Percentiles rank a stretch among this genome's conserved stretches.
Conservation (phyloP, 2,113 vertebrate genomes). For the Campylomormyrus tamandua region DNA sequence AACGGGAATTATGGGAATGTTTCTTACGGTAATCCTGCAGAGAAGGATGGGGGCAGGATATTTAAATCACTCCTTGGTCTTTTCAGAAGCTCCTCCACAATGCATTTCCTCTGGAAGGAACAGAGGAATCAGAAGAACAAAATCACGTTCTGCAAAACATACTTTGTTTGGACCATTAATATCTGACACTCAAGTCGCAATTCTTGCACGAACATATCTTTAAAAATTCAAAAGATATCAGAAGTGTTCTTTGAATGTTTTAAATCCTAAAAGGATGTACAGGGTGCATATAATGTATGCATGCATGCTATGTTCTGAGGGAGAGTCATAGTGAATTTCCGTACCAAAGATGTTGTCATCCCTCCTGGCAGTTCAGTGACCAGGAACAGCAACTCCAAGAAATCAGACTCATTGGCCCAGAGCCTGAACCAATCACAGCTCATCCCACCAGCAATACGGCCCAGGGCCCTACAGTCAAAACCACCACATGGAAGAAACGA, state of each 20-base stretch:
- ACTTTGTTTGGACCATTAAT: neutral
- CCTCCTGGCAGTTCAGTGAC: slow-evolving; percentile 60
- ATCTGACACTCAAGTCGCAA: neutral
- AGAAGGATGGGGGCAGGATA: slow-evolving; percentile 56
- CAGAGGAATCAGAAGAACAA: slow-evolving; percentile 18
- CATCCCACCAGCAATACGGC: slow-evolving; percentile 68
- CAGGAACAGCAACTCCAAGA: slow-evolving; percentile 61
- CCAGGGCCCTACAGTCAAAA: slow-evolving; percentile 57
- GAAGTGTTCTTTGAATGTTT: neutral
- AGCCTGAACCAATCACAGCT: slow-evolving; percentile 65
- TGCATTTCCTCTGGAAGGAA: slow-evolving; percentile 67
- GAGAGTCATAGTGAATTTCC: slow-evolving; percentile 24
- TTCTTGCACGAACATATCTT: neutral
- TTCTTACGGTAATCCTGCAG: slow-evolving; percentile 70
- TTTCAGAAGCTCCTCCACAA: slow-evolving; percentile 64
- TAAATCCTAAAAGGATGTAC: neutral
- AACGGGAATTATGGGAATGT: neutral
- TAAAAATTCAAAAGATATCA: neutral
- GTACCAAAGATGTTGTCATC: slow-evolving; percentile 71
- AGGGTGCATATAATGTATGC: neutral
- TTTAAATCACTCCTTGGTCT: slow-evolving; percentile 53
- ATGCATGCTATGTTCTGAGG: neutral
- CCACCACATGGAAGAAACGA: neutral
- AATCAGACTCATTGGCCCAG: slow-evolving; percentile 61
- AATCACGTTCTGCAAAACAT: neutral